Percentiles rank a stretch among this genome's conserved stretches.
phyloP scores from a whole-genome alignment of 2,797 vertebrate genomes.

The Rhynchotus rufescens region DNA sequence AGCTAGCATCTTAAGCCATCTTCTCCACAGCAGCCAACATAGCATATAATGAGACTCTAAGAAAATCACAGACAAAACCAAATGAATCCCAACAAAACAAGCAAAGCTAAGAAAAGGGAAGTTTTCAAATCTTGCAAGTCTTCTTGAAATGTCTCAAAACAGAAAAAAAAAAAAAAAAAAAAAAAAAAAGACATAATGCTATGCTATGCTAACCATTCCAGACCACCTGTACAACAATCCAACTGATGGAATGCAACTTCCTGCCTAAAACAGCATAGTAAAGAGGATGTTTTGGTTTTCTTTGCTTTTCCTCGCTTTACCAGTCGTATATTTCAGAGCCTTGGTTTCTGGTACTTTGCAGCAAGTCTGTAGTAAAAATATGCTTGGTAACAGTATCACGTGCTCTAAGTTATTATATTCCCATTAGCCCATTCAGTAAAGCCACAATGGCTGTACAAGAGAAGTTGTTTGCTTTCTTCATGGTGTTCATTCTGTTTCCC shows the following conservation, averaged over 20 bases:
- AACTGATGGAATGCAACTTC: background rate
- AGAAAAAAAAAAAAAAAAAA: background rate
- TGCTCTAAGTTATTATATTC: background rate
- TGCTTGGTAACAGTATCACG: background rate
- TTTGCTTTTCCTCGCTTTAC: background rate
- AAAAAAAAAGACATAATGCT: background rate
- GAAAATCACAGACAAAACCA: background rate
- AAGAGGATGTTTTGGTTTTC: background rate
- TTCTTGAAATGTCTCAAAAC: background rate
- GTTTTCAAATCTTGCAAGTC: background rate
- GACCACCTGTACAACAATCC: background rate
- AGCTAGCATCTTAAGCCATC: background rate
- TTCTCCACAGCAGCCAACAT: background rate
- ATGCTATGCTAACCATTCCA: background rate
- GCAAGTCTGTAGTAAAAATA: rapidly evolving
- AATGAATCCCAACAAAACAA: background rate
- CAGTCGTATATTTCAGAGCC: background rate
- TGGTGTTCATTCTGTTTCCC: background rate
- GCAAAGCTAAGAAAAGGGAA: background rate
- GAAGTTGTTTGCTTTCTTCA: background rate
- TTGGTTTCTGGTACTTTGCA: background rate
- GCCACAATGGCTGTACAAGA: background rate
- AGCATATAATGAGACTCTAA: background rate
- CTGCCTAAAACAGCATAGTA: background rate
- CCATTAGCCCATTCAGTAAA: background rate